Evolutionary conservation across 2,797 vertebrate genomes (phyloP), one percentile per base, ranked within the genome.

Genomic region (Tamandua tetradactyla): DNA sequence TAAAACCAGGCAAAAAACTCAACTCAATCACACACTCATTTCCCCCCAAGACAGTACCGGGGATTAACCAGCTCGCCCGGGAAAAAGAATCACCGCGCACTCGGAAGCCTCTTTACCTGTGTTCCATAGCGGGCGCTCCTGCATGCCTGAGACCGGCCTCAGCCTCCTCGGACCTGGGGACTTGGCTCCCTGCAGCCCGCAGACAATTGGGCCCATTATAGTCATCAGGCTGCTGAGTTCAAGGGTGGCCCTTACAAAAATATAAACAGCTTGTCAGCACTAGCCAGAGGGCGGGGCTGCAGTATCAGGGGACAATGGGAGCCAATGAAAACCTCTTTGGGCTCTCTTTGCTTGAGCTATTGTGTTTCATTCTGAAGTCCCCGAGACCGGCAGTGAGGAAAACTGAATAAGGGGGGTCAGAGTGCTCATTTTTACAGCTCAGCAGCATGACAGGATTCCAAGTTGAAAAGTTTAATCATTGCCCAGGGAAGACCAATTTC

Each of bases 201-300:
- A 96, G 95, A 94, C 97, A 95, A 97, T 95, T 42, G 96, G 94
- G 95, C 95, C 97, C 98, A 98, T 98, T 98, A 93, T 89, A 94
- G 92, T 95, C 96, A 94, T 86, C 93, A 76, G 96, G 95, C 94
- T 40, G 96, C 96, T 44, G 90, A 96, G 97, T 97, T 97, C 97
- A 98, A 98, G 98, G 95, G 97, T 97, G 97, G 98, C 98, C 95
- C 97, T 98, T 89, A 96, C 96, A 96, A 98, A 98, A 98, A 98
- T 97, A 98, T 95, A 98, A 98, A 98, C 98, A 98, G 98, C 98
- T 97, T 96, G 98, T 98, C 97, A 98, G 98, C 96, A 90, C 96
- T 94, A 98, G 98, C 98, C 97, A 97, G 97, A 95, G 97, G 97
- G 98, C 95, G 98, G 98, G 97, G 85, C 97, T 81, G 86, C 92